Percentiles rank a stretch among this genome's conserved stretches.
These are phyloP conservation scores for Diachasma alloeum DNA, from an alignment of 1,140 invertebrate species.

Conservation along the genomic window DNA sequence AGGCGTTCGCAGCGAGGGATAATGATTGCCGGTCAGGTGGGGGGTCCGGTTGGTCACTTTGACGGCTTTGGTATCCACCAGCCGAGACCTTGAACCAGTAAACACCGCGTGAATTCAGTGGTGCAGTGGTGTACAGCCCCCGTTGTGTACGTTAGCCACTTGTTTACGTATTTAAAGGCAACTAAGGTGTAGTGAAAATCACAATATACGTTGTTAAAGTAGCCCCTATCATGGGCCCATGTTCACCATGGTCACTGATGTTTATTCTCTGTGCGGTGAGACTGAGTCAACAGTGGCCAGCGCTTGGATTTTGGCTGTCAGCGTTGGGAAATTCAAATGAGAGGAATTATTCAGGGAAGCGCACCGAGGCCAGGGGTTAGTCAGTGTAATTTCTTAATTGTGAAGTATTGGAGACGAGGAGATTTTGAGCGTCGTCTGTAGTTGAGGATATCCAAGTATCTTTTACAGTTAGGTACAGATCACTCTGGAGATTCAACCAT, in stretches of 20 bases:
- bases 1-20: neutral
- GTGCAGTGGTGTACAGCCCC: neutral
- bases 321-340: neutral
- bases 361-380: neutral
- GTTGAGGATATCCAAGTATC: too few relatives aligned
- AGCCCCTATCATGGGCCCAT: constrained; percentile 13
- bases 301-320: constrained; percentile 12
- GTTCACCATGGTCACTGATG: constrained; percentile 6
- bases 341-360: neutral
- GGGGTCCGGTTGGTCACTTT: constrained; percentile 13
- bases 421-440: too few relatives aligned
- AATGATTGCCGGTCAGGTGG: neutral
- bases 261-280: constrained; percentile 16
- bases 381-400: neutral
- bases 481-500: too few relatives aligned
- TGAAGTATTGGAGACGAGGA: neutral
- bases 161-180: neutral
- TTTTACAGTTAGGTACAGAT: too few relatives aligned
- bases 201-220: neutral
- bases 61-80: constrained; percentile 16
- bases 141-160: neutral
- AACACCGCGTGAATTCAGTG: neutral
- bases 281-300: constrained; percentile 24
- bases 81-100: constrained; percentile 24
- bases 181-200: neutral